These are phyloP conservation scores for Telmatherina bonti DNA, from an alignment of 2,797 vertebrate species.

Conservation along the genomic window DNA sequence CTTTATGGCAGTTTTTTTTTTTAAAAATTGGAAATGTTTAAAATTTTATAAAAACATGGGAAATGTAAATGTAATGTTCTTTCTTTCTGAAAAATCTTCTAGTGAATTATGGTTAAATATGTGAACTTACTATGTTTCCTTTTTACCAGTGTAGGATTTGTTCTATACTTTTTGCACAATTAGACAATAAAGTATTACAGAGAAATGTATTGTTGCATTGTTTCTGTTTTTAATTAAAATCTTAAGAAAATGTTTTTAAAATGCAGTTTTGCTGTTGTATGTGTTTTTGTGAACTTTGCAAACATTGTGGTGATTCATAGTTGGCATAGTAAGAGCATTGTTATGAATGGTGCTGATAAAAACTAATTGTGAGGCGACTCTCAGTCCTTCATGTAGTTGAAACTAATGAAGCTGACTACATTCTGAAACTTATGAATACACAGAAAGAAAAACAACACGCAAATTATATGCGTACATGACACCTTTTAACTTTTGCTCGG, in stretches of 20 bases:
- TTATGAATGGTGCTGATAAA: no score
- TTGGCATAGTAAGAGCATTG: not conserved
- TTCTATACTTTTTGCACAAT: slow-evolving; percentile 78
- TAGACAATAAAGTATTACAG: slow-evolving; percentile 73
- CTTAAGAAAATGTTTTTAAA: slow-evolving; percentile 1
- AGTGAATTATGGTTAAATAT: slow-evolving; percentile 60
- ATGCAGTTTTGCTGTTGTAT: not conserved
- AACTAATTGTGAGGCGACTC: no score
- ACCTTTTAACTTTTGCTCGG: not conserved
- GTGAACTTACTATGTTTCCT: slow-evolving; percentile 65
- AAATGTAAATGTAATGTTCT: slow-evolving; percentile 80
- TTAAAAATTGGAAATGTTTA: slow-evolving; percentile 55
- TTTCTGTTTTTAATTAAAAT: slow-evolving; percentile 15
- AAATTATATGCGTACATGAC: not conserved
- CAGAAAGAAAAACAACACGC: no score
- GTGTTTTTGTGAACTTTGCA: not conserved
- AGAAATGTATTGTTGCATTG: slow-evolving; percentile 30
- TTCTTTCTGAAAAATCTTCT: slow-evolving; percentile 54
- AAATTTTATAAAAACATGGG: slow-evolving; percentile 75
- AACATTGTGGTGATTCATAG: not conserved
- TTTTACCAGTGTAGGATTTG: slow-evolving; percentile 60
- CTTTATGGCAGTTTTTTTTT: slow-evolving; percentile 38
- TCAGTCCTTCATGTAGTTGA: not conserved
- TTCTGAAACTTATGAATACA: no score
- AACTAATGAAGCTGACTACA: no score